Evolutionary conservation across 2,113 vertebrate genomes (phyloP), one percentile per base, ranked within the genome.

Genomic region (Chaetops frenatus): DNA sequence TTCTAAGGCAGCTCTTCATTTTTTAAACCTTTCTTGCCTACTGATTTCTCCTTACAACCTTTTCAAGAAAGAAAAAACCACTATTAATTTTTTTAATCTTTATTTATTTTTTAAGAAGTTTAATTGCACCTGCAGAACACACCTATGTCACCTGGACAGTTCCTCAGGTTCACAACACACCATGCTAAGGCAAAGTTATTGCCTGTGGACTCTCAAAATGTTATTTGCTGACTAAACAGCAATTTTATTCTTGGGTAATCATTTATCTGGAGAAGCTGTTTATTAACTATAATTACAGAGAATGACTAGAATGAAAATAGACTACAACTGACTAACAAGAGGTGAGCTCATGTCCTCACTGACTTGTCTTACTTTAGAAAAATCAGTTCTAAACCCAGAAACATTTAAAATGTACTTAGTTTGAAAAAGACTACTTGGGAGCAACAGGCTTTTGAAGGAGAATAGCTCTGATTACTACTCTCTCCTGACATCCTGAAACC

Each of bases 221-320:
- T 33, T 81, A 66, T 66, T 82, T 91, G 81, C 78, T 95, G 78
- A 95, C 53, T 92, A 71, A 81, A 91, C 78, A 88, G 61, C 88
- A 96, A 40, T 70, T 81, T 92, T 84, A 88, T 78, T 74, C 81
- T 61, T 48, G 88, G 81, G 71, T 90, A 94, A 97, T 89, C 76
- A 95, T 94, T 96, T 54, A 93, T 71, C 60, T 94, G 56, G 79
- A 87, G 60, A 47, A 93, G 86, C 89, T 96, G 84, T 87, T 95
- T 71, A 96, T 96, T 87, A 96, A 93, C 92, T 56, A 25, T 67
- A 83, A 85, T 60, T 90, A 81, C 2, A 82, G 47, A 64, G 36
- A 86, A 71, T 56, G 50, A 48, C 35, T 22, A 35, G 60, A 57
- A 86, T 38, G 22, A 64, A 81, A 70, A 44, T 6, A 88, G 66